phyloP scores from a whole-genome alignment of 2,113 vertebrate species.

The Passer montanus region DNA sequence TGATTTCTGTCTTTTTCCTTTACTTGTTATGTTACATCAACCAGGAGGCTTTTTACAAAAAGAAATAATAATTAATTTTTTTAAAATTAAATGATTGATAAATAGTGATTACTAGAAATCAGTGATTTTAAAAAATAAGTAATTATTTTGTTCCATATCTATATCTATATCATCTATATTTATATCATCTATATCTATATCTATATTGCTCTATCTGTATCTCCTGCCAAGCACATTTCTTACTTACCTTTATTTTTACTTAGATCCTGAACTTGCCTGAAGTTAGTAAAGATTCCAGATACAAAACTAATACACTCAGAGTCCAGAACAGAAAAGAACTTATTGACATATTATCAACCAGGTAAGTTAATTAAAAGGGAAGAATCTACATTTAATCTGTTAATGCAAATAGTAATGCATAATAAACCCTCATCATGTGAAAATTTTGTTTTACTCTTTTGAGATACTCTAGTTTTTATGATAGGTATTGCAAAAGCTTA shows the following conservation, averaged over 20 bases:
- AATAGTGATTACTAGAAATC: background rate
- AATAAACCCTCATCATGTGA: background rate
- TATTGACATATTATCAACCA: conserved; percentile 75
- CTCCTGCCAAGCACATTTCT: background rate
- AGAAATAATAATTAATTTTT: background rate
- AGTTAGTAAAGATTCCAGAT: conserved; percentile 79
- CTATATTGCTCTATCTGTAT: too few relatives aligned
- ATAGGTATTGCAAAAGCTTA: background rate
- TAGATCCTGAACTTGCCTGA: conserved; percentile 84
- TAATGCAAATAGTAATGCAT: background rate
- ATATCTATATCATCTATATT: background rate
- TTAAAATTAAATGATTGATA: background rate
- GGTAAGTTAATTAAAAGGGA: conserved; percentile 72
- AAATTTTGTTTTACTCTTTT: background rate
- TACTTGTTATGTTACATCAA: background rate
- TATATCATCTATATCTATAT: background rate
- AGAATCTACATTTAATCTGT: background rate
- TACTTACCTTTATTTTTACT: conserved; percentile 8
- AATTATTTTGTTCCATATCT: background rate
- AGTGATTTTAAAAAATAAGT: background rate
- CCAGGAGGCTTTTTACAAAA: background rate
- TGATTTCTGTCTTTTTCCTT: background rate
- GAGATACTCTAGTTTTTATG: background rate
- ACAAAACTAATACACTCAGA: conserved; percentile 86
- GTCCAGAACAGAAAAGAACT: conserved; percentile 88